Percentiles rank a stretch among this genome's conserved stretches.
phyloP scores from a whole-genome alignment of 1,140 invertebrate species.

The Watersipora subatra region DNA sequence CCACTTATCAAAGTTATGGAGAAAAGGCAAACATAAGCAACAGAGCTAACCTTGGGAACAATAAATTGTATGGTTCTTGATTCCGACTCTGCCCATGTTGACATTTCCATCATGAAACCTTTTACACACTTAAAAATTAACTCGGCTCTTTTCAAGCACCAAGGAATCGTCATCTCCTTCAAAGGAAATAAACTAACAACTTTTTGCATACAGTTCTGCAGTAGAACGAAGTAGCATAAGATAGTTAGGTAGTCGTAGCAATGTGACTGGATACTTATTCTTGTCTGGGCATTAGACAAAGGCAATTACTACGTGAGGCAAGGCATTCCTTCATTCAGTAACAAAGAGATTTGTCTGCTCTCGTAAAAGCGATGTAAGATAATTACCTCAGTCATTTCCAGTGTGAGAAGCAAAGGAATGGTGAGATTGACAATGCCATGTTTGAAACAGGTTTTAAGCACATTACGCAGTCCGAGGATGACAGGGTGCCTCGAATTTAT shows the following conservation, averaged over 20 bases:
- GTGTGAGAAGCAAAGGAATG: conserved; percentile 75
- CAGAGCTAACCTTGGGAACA: conserved; percentile 52
- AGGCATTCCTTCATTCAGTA: too few relatives aligned
- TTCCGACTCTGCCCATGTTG: conserved; percentile 66
- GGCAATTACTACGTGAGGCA: too few relatives aligned
- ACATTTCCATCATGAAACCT: conserved; percentile 98
- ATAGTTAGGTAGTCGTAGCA: too few relatives aligned
- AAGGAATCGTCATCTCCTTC: conserved; percentile 82
- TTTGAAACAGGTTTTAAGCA: conserved; percentile 79
- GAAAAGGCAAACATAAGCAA: too few relatives aligned
- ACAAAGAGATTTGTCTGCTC: too few relatives aligned
- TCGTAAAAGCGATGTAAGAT: too few relatives aligned
- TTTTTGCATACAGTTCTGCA: too few relatives aligned
- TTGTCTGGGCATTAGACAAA: too few relatives aligned
- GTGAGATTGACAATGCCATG: conserved; percentile 85
- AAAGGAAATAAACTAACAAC: too few relatives aligned
- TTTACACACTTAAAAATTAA: conserved; percentile 96
- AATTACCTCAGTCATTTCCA: conserved; percentile 80
- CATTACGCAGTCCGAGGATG: conserved; percentile 85
- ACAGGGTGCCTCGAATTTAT: conserved; percentile 89
- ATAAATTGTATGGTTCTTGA: conserved; percentile 73
- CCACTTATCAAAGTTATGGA: too few relatives aligned
- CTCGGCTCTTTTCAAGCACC: conserved; percentile 89
- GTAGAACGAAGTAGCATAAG: too few relatives aligned
- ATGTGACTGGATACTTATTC: too few relatives aligned